Evolutionary conservation across 1,140 invertebrate species (phyloP), one percentile per base, ranked within the genome.

Genomic region (Caenorhabditis briggsae): DNA sequence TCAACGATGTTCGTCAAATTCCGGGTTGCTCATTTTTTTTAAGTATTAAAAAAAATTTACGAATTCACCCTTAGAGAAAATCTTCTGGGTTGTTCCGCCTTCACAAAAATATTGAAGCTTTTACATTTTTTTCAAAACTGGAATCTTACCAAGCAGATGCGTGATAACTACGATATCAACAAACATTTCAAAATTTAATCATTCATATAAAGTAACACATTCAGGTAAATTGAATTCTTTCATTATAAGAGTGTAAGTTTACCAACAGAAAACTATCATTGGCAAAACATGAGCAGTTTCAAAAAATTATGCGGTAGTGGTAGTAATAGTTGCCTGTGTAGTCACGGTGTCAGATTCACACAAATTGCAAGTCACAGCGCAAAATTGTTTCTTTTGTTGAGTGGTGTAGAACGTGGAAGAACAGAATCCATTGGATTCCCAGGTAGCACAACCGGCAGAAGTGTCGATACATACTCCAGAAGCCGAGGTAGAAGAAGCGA

Each of bases 401-500:
- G 43, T 5, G 5, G 70, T 78, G 33, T 78, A 78, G 46, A 78
- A 78, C 9, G 46, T 53, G 2, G 70, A 78, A 1, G 16, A 23
- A 11, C 70, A 78, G 70, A 78, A 78, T 2, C 70, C 70, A 78
- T 78, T 78, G 6, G n/a, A 20, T 9, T 33, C 46, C 70, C 70
- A 78, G 5, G 46, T 50, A 8, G 46, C 46, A 23, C 70, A 78
- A 25, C 23, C 50, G n/a, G n/a, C 1, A 11, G 59, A 7, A 11
- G 23, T 25, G 23, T 61, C 46, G n/a, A 50, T 23, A 7, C 70
- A 23, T 25, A 12, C 61, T 16, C 23, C 33, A 41, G 25, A 50
- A 12, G 70, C 5, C 12, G 70, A 48, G 23, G 70, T 53, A 50
- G 70, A 6, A 14, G 46, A 70, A 14, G 70, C 8, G 11, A 1